These are phyloP conservation scores for Osmerus eperlanus DNA, from an alignment of 2,113 vertebrate genomes.

Conservation along the genomic window DNA sequence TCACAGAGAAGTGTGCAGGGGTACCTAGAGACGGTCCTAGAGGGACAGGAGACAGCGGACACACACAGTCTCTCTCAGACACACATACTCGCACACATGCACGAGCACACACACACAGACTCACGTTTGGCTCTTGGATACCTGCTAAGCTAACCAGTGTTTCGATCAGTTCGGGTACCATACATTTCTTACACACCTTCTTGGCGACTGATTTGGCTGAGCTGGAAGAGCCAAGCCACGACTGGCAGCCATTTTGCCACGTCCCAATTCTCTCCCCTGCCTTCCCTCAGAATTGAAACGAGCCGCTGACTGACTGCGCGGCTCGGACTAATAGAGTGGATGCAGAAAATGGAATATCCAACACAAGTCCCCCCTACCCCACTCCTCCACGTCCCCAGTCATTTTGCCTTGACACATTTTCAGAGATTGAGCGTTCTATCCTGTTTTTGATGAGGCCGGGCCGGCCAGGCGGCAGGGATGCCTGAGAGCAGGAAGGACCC, in stretches of 20 bases:
- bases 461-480: slow-evolving; percentile 21
- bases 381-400: slow-evolving; percentile 73
- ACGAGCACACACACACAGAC: not conserved
- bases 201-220: slow-evolving; percentile 63
- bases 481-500: slow-evolving; percentile 19
- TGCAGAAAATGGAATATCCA: slow-evolving; percentile 81
- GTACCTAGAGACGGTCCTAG: slow-evolving; percentile 32
- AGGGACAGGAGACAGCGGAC: slow-evolving; percentile 39
- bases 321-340: slow-evolving; percentile 78
- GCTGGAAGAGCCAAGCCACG: slow-evolving; percentile 59
- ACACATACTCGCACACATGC: slow-evolving; percentile 10
- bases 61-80: slow-evolving; percentile 6
- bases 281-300: slow-evolving; percentile 70
- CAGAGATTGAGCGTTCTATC: slow-evolving; percentile 76
- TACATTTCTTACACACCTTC: slow-evolving; percentile 68
- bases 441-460: slow-evolving; percentile 58
- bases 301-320: slow-evolving; percentile 73
- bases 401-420: slow-evolving; percentile 79
- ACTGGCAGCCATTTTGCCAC: slow-evolving; percentile 71
- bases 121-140: slow-evolving; percentile 28
- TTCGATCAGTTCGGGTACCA: slow-evolving; percentile 72
- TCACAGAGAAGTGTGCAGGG: slow-evolving; percentile 70
- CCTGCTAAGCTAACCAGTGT: slow-evolving; percentile 43
- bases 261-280: slow-evolving; percentile 72
- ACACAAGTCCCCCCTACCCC: slow-evolving; percentile 58